Base-by-base conservation (phyloP, 53 echinoderm and acorn worm genomes). In the Patiria pectinifera region DNA sequence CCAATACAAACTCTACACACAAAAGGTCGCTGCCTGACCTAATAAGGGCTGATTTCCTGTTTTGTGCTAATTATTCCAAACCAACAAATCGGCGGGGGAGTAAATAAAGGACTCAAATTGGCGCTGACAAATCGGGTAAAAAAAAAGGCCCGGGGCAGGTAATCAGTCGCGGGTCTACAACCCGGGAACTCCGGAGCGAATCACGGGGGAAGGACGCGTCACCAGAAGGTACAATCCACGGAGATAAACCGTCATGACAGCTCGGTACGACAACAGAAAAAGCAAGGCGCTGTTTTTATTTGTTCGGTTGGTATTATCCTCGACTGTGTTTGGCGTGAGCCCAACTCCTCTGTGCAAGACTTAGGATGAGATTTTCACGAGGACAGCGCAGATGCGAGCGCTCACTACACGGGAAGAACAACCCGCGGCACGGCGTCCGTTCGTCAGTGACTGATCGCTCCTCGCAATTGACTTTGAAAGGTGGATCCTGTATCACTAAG, bases 1-100 rank as follows among this genome's bases (percentile, higher is more conserved):
- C 10, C 15, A 3, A 66, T 66, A 16, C 4, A 76, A 15, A 76
- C 15, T 12, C 13, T 74, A 43, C 4, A 76, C 10, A 80, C 45
- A 53, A 80, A 80, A 80, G 48, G 80, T 80, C 80, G 35, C 80
- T 80, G 18, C 8, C 15, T 45, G 48, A 45, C 48, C 19, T 35
- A 80, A 47, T 58, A 58, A 82, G 59, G 59, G 24, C 59, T 58
- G 13, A 82, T 82, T 82, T 82, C 82, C 82, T 82, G 82, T 82
- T 82, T 53, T 82, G 82, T 59, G 82, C 10, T 82, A 58, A 82
- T 82, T 59, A 82, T 82, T 59, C 82, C 22, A 59, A 59, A 15
- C 82, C 82, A 79, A 79, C 46, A 79, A 79, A 79, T 79, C 47
- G 80, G 19, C 80, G 22, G 59, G 53, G 53, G 8, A 53, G 59